Evolutionary conservation across 2,888 invertebrate species (phyloP), one percentile per base, ranked within the genome.

Genomic region (Acleris cristana): DNA sequence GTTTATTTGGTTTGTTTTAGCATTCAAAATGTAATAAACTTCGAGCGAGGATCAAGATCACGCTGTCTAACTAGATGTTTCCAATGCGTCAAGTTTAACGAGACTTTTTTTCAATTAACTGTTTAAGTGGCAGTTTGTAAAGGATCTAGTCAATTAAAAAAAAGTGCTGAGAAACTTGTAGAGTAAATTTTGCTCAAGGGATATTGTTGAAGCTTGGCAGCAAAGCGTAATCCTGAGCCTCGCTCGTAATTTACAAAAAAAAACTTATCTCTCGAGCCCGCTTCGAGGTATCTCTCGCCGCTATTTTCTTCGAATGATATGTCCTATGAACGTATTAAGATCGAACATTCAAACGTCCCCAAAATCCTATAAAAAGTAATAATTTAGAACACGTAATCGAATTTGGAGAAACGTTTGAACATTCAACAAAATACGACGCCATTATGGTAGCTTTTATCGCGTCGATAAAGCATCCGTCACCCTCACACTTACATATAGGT

Each of bases 261-360:
- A 58, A 62, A 53, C 57, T 66, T 51, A 58, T 49, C 49, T 49
- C 30, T 34, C 16, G 5, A 30, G 48, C 19, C 52, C 56, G 45
- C 56, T 49, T 14, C 53, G 67, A 16, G 57, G 66, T 45, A 23
- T 52, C 48, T 26, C 16, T 53, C 57, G 19, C 52, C 34, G 67
- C 26, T 58, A 57, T 54, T 67, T 49, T 60, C 73, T 69, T 65
- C 70, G 67, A 73, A 65, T 84, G 84, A 86, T 87, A 87, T 86
- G 89, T 86, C 82, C 79, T 82, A 78, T 77, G 69, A 69, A 79
- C 82, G 79, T 75, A 82, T 76, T 78, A 70, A 70, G 73, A 40
- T n/a, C 69, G 65, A 66, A 73, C 71, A 76, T 81, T 81, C 75
- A 79, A 71, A 71, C 66, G 71, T 60, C 57, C 70, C 48, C 34